These are phyloP conservation scores for Chiridota heheva DNA, from an alignment of 35 echinoderm and acorn worm genomes.

Conservation along the genomic window DNA sequence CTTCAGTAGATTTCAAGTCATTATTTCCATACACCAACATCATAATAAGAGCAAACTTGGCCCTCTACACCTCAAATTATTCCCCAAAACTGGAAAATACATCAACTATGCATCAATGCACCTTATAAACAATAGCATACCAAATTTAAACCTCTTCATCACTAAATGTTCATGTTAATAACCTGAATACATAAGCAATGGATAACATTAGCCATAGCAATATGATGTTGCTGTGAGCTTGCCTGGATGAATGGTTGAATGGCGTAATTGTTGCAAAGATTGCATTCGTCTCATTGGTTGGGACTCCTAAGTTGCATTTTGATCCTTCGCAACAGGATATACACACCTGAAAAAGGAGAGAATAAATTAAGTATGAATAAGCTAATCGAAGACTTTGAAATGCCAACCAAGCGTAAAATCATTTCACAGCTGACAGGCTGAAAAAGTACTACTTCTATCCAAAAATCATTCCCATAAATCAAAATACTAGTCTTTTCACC, in stretches of 20 bases:
- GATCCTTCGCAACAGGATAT: conserved; percentile 83
- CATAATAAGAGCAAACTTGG: too few relatives aligned
- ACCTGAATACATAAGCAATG: conserved; percentile 39
- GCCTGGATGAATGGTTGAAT: conserved; percentile 36
- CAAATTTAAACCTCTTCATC: not conserved
- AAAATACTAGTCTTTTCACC: too few relatives aligned
- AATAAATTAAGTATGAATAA: not conserved
- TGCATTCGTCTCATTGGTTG: conserved; percentile 65
- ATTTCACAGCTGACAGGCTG: too few relatives aligned
- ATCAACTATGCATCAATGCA: not conserved
- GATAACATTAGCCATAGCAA: not conserved
- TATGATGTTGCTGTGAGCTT: not conserved
- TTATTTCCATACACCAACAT: too few relatives aligned
- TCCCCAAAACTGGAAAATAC: too few relatives aligned
- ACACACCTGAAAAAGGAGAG: conserved; percentile 50
- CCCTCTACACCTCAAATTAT: too few relatives aligned
- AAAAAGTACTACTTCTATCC: too few relatives aligned
- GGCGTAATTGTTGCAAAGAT: conserved; percentile 74
- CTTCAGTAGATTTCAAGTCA: too few relatives aligned
- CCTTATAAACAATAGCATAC: not conserved
- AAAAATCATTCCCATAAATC: too few relatives aligned
- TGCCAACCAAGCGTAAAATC: too few relatives aligned
- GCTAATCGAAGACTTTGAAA: too few relatives aligned
- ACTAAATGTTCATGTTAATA: not conserved
- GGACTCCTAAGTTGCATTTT: conserved; percentile 66